Evolutionary conservation across 1,140 invertebrate genomes (phyloP), one percentile per base, ranked within the genome.

Genomic region (Lepidotrigona ventralis): DNA sequence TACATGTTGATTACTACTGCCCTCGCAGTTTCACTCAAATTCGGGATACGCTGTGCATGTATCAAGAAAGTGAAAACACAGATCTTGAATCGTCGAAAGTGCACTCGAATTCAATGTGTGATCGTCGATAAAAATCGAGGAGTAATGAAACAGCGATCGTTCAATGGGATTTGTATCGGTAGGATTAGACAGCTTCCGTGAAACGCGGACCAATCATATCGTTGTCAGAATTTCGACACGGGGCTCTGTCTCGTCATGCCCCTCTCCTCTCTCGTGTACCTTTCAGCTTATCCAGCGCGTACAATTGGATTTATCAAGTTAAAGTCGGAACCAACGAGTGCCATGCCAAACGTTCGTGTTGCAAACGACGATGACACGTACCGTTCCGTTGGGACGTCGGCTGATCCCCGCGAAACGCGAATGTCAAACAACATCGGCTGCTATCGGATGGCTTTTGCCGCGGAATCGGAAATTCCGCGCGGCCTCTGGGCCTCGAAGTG

Each of bases 231-330:
- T 78, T 86, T 79, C 68, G 54, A 71, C 73, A 70, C 39, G 39
- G 39, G 6, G 69, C 63, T 77, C 81, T 91, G 87, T 86, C 39
- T 46, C 84, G 90, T 90, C 85, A 89, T 84, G 90, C 81, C 85
- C 75, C 86, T 91, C 90, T 33, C 75, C 86, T 91, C 90, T 33
- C 39, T 46, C 39, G 86, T 90, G 88, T 90, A 86, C 53, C 89
- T 85, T 90, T 91, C 89, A 75, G 87, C 90, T 91, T 91, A 90
- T 88, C 86, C 86, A 84, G 68, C 90, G 86, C 85, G 82, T 85
- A 87, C 85, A 87, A 91, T 91, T 91, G 86, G 86, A 91, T 91
- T 91, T 90, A 90, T 90, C 85, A 83, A 85, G 73, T 85, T 79
- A 68, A 68, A 80, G 68, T 81, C 74, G 83, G 85, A 83, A 85